Base-by-base conservation (phyloP, 1,140 invertebrate species). In the Chionoecetes opilio region DNA sequence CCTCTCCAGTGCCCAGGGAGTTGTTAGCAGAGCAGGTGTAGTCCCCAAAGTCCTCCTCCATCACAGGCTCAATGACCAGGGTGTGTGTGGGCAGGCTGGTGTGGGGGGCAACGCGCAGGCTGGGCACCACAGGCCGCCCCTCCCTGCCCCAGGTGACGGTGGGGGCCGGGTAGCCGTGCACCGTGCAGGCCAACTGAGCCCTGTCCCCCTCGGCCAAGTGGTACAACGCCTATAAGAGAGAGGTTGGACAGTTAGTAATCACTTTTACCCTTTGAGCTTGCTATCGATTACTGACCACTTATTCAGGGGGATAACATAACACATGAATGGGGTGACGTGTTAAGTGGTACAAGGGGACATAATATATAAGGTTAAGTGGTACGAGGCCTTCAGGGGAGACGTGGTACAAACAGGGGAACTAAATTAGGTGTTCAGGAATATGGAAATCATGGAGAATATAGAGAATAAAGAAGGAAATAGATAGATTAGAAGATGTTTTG, bases 41-140 rank as follows among this genome's bases (percentile, higher is more conserved):
- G 84, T 86, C 84, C 9, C 84, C 84, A 86, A 86, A 86, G 31
- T 86, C 84, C 31, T 86, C 84, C 35, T 86, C 84, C 17, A 26
- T 5, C 1, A 86, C 9, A 14, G 32, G 32, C 31, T 26, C 35
- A 32, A 86, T 86, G 35, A 32, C 35, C 9, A 86, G 84, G 35
- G n/a, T 86, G 84, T 86, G 84, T 17, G 21, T 31, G 84, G 5
- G 84, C 0, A 31, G 11, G 34, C 29, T 6, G 21, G 32, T 8
- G 35, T 86, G 29, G 9, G 32, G 14, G 35, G 8, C 32, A 34
- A 86, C 17, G 32, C 35, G 84, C 8, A 14, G 84, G 84, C 35
- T 32, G 35, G 84, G 35, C 0, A 0, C 8, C 14, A 86, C 0
- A 2, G 84, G 84, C 6, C 35, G 29, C 0, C 84, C 35, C 3